These are phyloP conservation scores for Liasis olivaceus DNA, from an alignment of 2,797 vertebrate species.

Conservation along the genomic window DNA sequence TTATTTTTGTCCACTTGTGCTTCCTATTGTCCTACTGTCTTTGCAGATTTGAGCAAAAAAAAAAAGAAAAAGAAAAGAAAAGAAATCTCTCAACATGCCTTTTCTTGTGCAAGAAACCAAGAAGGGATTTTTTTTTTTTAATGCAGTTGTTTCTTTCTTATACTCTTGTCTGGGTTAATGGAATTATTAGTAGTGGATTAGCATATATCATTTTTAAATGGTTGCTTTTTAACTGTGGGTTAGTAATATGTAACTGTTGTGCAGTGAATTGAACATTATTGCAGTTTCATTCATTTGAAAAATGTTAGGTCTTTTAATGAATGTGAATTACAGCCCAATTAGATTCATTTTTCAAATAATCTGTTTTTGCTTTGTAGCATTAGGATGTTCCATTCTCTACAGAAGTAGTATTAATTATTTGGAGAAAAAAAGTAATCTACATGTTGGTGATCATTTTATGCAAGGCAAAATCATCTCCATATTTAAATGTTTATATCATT, in stretches of 20 bases:
- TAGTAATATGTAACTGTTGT: constrained; percentile 28
- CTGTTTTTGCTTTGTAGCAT: constrained; percentile 37
- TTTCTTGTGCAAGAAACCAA: neutral
- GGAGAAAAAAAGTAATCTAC: constrained; percentile 29
- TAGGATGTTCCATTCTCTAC: constrained; percentile 49
- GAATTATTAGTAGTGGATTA: constrained; percentile 1
- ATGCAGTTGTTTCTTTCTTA: neutral
- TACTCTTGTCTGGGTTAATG: neutral
- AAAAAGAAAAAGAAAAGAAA: neutral
- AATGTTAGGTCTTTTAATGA: constrained; percentile 49
- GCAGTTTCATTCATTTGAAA: constrained; percentile 59
- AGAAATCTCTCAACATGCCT: neutral
- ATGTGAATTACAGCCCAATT: constrained; percentile 57
- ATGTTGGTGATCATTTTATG: constrained; percentile 19
- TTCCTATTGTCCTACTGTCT: neutral
- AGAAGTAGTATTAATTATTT: constrained; percentile 64
- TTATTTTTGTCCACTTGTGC: constrained; percentile 7
- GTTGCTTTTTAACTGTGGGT: neutral
- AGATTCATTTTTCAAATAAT: constrained; percentile 61
- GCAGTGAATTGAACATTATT: constrained; percentile 54
- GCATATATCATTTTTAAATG: constrained; percentile 11
- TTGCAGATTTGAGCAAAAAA: constrained; percentile 21
- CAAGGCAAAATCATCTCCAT: constrained; percentile 42
- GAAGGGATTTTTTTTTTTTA: neutral
- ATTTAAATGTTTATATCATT: constrained; percentile 28